A percentile compares a stretch with the other conserved stretches of the same genome.
phyloP scores from a whole-genome alignment of 2,888 invertebrate species.

The Caenorhabditis sp. region DNA sequence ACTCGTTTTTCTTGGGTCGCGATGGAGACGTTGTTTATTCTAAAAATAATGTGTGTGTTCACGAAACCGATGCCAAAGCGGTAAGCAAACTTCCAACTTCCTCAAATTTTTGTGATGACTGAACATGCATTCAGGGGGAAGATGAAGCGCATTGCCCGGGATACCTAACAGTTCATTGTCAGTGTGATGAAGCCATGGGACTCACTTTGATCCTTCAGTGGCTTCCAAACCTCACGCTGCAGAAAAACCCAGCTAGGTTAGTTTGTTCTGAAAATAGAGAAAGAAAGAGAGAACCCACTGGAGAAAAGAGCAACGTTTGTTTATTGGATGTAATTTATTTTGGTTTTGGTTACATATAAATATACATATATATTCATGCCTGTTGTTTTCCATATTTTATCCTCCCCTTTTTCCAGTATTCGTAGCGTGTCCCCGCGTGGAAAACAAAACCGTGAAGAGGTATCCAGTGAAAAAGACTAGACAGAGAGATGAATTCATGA shows the following conservation, averaged over 20 bases:
- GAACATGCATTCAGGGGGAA: conserved; percentile 85
- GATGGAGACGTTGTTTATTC: conserved; percentile 86
- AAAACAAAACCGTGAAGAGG: conserved; percentile 58
- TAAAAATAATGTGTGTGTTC: conserved; percentile 98
- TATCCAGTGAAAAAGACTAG: neutral
- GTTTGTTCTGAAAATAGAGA: too few relatives aligned
- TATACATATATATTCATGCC: too few relatives aligned
- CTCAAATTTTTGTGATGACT: neutral
- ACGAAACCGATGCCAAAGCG: conserved; percentile 87
- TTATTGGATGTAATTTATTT: neutral
- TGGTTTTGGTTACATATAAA: neutral
- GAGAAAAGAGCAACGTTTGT: too few relatives aligned
- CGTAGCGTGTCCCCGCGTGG: conserved; percentile 79
- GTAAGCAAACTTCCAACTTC: conserved; percentile 52
- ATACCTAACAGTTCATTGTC: conserved; percentile 90
- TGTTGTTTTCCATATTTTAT: neutral
- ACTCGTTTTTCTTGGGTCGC: conserved; percentile 81
- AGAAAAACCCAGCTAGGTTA: conserved; percentile 89
- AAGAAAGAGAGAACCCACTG: too few relatives aligned
- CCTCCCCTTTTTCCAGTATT: conserved; percentile 70
- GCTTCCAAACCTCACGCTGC: conserved; percentile 94
- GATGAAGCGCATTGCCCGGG: conserved; percentile 89
- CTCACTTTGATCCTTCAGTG: conserved; percentile 93
- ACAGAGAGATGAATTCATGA: conserved; percentile 3
- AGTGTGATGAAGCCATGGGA: conserved; percentile 85